Percentiles rank a stretch among this genome's conserved stretches.
Conservation (phyloP, 2,888 invertebrate species). For the Eupithecia subfuscata region DNA sequence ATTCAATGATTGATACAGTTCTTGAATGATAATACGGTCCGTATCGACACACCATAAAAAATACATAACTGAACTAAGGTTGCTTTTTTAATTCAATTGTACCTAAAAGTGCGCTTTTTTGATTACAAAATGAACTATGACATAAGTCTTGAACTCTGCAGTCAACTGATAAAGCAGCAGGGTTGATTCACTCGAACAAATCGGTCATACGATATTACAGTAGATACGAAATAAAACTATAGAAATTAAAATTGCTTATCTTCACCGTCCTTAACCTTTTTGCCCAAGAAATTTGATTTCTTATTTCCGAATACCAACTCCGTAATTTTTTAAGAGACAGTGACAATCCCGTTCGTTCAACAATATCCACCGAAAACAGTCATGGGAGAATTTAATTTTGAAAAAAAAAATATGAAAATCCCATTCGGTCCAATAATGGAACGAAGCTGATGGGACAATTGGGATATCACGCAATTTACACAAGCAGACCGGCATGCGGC, state of each 20-base stretch:
- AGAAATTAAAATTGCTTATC: neutral
- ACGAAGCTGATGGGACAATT: neutral
- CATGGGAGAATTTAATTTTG: neutral
- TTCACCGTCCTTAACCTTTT: neutral
- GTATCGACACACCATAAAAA: neutral
- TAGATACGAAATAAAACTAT: neutral
- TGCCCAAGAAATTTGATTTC: too few relatives aligned
- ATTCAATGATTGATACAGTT: neutral
- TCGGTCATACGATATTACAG: neutral
- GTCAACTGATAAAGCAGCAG: neutral
- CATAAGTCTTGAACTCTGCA: neutral
- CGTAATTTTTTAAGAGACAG: neutral
- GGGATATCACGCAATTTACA: neutral
- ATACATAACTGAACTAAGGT: neutral
- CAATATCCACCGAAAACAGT: neutral
- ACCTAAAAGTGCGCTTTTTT: neutral
- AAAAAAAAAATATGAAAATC: neutral
- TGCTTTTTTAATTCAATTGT: neutral
- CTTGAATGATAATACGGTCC: too few relatives aligned
- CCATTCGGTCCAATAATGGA: neutral
- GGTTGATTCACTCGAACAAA: neutral
- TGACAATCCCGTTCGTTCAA: too few relatives aligned
- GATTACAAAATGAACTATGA: neutral
- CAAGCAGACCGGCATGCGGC: neutral
- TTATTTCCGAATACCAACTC: neutral